Evolutionary conservation across 64 coral and sea anemone species (phyloP), one percentile per base, ranked within the genome.

Genomic region (Pachyseris speciosa): DNA sequence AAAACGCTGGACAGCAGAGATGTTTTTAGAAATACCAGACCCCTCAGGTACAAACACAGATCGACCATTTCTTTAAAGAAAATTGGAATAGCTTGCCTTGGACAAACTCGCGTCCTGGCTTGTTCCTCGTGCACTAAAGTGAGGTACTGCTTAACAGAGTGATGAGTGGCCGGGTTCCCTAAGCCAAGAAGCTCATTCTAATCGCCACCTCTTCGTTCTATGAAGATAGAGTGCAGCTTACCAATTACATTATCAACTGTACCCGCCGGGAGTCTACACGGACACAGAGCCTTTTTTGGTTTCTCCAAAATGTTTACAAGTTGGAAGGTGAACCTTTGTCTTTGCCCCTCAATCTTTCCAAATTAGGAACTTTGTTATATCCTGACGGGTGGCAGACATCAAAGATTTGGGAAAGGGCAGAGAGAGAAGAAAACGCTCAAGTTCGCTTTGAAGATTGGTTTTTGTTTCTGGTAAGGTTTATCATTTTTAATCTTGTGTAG

Each of bases 181-280:
- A 87, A 33, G 15, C 69, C 69, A 1, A 87, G 30, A 2, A 87
- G 0, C 2, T 87, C 84, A 31, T 87, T 87, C 84, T 67, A 87
- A 11, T 73, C 67, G 4, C 67, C 67, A 7, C 40, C 43, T 37
- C 83, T 29, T 12, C 84, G 44, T 9, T 85, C 85, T 42, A 49
- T 4, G 51, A 74, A 74, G 30, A 87, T 9, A 2, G 85, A 72
- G 24, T 68, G 12, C 19, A 87, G 33, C 33, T 87, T 87, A 34
- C 85, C 67, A 51, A 87, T 74, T 5, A 74, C 13, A 29, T 51
- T 73, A 25, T 48, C 85, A 29, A 87, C 85, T 42, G 85, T 87
- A 4, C 85, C 68, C 0, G 85, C 85, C 6, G 85, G 67, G 9
- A 87, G 48, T 8, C 26, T 74, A 64, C 67, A 72, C 20, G 85